These are phyloP conservation scores for Agrotis ipsilon DNA, from an alignment of 2,888 invertebrate species.

Conservation along the genomic window DNA sequence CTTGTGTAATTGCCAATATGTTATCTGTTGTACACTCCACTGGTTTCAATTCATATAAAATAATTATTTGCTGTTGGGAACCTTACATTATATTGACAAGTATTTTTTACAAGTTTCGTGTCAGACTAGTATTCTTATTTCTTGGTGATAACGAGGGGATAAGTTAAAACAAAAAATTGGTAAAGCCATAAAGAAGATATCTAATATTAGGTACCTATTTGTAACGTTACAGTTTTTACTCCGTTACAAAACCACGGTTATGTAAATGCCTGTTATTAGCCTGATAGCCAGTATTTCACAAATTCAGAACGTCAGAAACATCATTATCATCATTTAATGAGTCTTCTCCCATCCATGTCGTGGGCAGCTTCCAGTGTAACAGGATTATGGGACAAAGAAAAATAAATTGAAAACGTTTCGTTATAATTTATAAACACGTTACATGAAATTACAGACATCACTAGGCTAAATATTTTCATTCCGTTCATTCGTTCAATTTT, in stretches of 20 bases:
- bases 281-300: neutral
- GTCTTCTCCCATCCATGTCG: neutral
- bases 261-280: too few species aligned
- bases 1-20: too few species aligned
- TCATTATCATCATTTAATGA: neutral
- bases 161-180: neutral
- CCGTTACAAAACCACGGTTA: neutral
- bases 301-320: neutral
- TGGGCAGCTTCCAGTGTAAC: neutral
- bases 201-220: neutral
- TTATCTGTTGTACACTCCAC: too few species aligned
- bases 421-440: neutral
- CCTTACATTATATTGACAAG: too few species aligned
- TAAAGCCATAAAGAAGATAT: neutral
- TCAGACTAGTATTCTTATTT: too few species aligned
- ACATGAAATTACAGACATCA: constrained; percentile 23
- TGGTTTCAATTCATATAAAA: too few species aligned
- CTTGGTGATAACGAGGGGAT: too few species aligned
- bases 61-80: too few species aligned
- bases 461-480: constrained; percentile 13
- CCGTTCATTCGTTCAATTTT: constrained; percentile 8
- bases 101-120: too few species aligned
- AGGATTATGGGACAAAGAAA: neutral
- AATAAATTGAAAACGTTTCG: neutral
- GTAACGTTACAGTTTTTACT: neutral